Conservation (phyloP, 1,140 invertebrate species). For the Habropoda laboriosa region DNA sequence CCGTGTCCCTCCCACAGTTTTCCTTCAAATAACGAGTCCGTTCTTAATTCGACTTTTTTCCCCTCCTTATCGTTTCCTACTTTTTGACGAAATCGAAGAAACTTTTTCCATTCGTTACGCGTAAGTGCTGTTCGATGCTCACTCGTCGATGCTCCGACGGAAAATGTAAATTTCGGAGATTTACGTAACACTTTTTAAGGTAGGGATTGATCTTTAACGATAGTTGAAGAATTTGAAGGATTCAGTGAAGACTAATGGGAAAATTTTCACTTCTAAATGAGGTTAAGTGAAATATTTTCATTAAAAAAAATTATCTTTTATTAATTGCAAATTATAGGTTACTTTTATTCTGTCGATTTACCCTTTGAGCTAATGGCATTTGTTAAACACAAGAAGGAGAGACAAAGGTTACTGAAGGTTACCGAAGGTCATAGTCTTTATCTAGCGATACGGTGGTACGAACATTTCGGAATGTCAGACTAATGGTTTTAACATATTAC, state of each 20-base stretch:
- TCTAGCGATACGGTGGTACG: not conserved
- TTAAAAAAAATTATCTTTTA: not conserved
- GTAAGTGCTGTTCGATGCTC: not conserved
- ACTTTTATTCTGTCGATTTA: not conserved
- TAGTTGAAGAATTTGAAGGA: not conserved
- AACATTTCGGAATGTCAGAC: too few relatives aligned
- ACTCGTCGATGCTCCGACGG: not conserved
- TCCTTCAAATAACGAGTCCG: slow-evolving; percentile 9
- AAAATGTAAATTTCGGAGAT: not conserved
- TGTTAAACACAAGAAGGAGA: not conserved
- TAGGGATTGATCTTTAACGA: not conserved
- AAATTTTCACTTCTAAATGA: not conserved
- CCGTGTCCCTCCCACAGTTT: slow-evolving; percentile 5
- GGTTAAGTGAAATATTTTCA: not conserved
- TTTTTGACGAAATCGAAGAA: not conserved
- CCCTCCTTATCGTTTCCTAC: not conserved
- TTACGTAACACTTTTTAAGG: not conserved
- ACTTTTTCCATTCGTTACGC: slow-evolving; percentile 4
- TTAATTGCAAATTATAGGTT: not conserved
- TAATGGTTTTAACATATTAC: too few relatives aligned
- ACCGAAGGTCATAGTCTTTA: not conserved
- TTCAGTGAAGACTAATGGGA: not conserved
- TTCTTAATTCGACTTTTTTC: slow-evolving; percentile 16
- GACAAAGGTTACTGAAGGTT: not conserved
- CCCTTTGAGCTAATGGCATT: not conserved